Conservation (phyloP, 2,888 invertebrate genomes). For the Suillia variegata region DNA sequence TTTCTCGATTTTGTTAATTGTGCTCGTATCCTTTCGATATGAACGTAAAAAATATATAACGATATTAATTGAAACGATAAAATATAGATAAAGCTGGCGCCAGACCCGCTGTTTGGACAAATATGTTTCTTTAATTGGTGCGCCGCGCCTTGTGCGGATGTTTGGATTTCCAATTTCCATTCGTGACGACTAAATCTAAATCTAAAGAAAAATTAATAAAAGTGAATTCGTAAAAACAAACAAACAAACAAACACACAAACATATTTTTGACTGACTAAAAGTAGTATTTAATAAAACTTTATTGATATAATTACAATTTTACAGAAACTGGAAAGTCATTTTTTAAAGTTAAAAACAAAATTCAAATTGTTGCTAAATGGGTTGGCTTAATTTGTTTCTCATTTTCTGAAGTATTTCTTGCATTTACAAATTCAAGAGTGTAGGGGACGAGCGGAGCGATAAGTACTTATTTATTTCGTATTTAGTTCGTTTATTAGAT, state of each 20-base stretch:
- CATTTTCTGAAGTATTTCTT: not conserved
- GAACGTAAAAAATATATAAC: not conserved
- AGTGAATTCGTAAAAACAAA: too few species aligned
- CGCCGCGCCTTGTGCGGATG: not conserved
- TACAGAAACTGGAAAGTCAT: conserved; percentile 54
- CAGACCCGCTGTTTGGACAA: not conserved
- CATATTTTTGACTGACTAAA: conserved; percentile 19
- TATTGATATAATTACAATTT: conserved; percentile 54
- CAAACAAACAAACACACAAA: conserved; percentile 12
- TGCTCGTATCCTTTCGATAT: not conserved
- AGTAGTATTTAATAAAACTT: conserved; percentile 56
- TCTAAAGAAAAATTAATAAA: too few species aligned
- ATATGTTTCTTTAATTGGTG: not conserved
- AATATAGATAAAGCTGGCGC: not conserved
- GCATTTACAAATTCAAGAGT: not conserved
- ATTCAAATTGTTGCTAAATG: conserved; percentile 11
- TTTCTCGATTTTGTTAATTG: not conserved
- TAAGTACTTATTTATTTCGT: not conserved
- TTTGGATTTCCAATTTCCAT: too few species aligned
- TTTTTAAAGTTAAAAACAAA: conserved; percentile 18
- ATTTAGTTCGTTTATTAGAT: not conserved
- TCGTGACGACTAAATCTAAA: too few species aligned
- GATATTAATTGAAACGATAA: conserved; percentile 1
- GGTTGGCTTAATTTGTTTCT: conserved; percentile 13
- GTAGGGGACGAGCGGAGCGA: not conserved